A percentile compares a stretch with the other conserved stretches of the same genome.
Conservation (phyloP, 1,140 invertebrate genomes). For the Ctenoplectra terminalis region DNA sequence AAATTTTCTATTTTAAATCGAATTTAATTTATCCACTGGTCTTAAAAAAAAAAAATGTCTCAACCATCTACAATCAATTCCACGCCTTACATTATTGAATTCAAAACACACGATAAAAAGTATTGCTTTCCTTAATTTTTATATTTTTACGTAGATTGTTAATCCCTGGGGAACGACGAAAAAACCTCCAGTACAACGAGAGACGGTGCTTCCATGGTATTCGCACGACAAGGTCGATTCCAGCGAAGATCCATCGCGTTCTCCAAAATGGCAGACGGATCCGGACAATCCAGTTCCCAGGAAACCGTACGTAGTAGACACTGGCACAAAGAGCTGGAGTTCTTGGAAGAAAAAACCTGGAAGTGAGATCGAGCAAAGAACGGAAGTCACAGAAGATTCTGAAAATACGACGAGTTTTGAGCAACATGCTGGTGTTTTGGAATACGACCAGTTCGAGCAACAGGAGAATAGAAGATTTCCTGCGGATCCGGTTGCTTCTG, state of each 20-base stretch:
- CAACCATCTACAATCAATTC: no score
- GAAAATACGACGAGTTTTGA: neutral
- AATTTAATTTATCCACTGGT: no score
- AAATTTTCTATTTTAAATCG: no score
- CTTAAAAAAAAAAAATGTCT: no score
- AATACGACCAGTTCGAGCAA: conserved; percentile 27
- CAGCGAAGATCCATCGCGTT: conserved; percentile 46
- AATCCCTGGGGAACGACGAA: conserved; percentile 73
- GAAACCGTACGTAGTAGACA: conserved; percentile 12
- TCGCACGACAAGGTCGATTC: conserved; percentile 47
- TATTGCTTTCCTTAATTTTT: conserved; percentile 5
- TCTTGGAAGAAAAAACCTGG: conserved; percentile 51
- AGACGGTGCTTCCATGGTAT: conserved; percentile 71
- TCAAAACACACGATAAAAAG: no score
- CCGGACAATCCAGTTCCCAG: neutral
- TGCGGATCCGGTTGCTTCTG: neutral
- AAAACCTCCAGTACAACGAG: conserved; percentile 74
- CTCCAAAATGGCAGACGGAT: conserved; percentile 44
- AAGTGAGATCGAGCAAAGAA: conserved; percentile 60
- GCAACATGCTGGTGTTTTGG: neutral
- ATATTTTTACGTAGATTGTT: conserved; percentile 72
- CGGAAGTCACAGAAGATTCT: conserved; percentile 15
- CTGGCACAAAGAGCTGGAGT: conserved; percentile 44
- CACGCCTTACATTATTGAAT: no score
- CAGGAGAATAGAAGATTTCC: conserved; percentile 9